These are phyloP conservation scores for Danaus chrysippus DNA, from an alignment of 2,888 invertebrate species.

Conservation along the genomic window DNA sequence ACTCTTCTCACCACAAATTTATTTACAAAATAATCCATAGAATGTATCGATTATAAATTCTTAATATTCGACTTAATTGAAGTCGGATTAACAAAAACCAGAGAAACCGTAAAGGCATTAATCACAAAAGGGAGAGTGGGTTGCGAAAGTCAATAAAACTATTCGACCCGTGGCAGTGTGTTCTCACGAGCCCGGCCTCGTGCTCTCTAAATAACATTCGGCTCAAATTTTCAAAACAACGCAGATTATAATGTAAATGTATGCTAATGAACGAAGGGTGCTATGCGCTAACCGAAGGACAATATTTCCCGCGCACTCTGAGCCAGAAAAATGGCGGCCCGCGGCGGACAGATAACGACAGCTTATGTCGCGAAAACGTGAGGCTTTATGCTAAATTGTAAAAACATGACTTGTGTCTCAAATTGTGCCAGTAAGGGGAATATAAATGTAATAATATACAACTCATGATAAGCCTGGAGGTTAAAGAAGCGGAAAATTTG, in stretches of 20 bases:
- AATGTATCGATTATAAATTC: constrained; percentile 16
- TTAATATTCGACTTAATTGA: constrained; percentile 21
- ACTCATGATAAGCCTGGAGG: constrained; percentile 24
- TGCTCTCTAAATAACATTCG: constrained; percentile 44
- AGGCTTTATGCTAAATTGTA: constrained; percentile 56
- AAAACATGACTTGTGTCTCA: constrained; percentile 59
- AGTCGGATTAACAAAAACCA: constrained; percentile 23
- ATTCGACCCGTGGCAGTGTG: constrained; percentile 36
- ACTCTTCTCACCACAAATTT: no score
- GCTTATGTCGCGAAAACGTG: constrained; percentile 61
- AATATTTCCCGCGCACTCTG: constrained; percentile 38
- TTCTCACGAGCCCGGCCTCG: constrained; percentile 20
- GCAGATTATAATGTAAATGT: constrained; percentile 69
- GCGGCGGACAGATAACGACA: constrained; percentile 51
- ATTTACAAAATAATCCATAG: neutral
- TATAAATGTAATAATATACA: constrained; percentile 47
- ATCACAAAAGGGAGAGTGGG: constrained; percentile 22
- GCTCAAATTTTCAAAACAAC: constrained; percentile 46
- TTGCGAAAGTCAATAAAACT: constrained; percentile 41
- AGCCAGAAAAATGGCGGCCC: constrained; percentile 46
- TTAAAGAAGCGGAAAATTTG: neutral
- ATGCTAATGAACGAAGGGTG: constrained; percentile 58
- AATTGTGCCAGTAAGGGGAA: constrained; percentile 38
- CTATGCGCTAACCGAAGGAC: constrained; percentile 40
- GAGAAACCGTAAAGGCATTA: constrained; percentile 23